Base-by-base conservation (phyloP, 2,113 vertebrate species). In the Jaculus jaculus region DNA sequence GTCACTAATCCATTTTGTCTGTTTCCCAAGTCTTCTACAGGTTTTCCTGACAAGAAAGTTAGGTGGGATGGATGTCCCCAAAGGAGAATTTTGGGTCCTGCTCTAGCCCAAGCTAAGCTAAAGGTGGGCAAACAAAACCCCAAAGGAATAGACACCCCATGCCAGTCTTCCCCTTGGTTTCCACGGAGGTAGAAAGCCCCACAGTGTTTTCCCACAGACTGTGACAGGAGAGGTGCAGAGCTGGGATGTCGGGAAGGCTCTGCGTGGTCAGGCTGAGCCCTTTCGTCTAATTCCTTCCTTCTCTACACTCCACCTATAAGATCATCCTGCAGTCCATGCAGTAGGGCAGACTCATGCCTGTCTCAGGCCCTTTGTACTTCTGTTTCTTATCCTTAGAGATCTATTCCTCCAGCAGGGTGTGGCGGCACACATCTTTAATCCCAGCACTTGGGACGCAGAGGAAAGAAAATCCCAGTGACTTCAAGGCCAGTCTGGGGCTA, bases 311-410 rank as follows among this genome's bases (percentile, higher is more conserved):
- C 2, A 6, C 23, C 28, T n/a, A 39, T 2, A 2, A 7, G 34
- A 17, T 63, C 58, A 34, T 71, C 32, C 91, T 39, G 69, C 28
- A 66, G 37, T 51, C 16, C 61, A 65, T 7, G 24, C 42, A 23
- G 42, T 3, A 47, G 71, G 30, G 5, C 39, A 74, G n/a, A 84
- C 10, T 42, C 60, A 23, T 32, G 12, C 13, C 21, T 83, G 61
- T 79, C 66, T 83, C 28, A 32, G 78, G 69, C n/a, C 23, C 51
- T 63, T 69, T 68, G 34, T 15, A 18, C 42, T 83, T 86, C 13
- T 72, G 18, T 66, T 86, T 87, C 71, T 85, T 83, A 34, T 15
- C 20, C 26, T 39, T 75, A 61, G 79, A 74, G 93, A 80, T 89
- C 3, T 24, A 8, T 34, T 63, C 61, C 58, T 60, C 58, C 58